These are phyloP conservation scores for Clarias platycephalus DNA, from an alignment of 2,797 vertebrate species.

Conservation along the genomic window DNA sequence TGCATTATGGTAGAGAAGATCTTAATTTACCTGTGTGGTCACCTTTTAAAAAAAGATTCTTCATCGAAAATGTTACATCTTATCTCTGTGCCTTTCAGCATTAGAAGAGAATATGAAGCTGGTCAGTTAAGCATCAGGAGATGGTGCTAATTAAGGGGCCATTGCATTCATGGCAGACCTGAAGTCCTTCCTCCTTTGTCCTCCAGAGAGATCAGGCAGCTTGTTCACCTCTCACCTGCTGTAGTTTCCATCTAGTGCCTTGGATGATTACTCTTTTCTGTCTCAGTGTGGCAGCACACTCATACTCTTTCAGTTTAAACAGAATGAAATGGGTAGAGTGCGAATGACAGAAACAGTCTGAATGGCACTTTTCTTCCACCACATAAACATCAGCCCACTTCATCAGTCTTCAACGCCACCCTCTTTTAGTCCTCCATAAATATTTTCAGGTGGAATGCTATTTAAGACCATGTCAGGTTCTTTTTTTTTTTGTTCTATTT, in stretches of 20 bases:
- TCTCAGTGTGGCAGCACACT: conserved; percentile 27
- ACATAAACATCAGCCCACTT: conserved; percentile 41
- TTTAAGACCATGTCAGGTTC: conserved; percentile 47
- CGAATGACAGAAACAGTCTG: conserved; percentile 36
- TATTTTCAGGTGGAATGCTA: conserved; percentile 55
- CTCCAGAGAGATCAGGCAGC: not conserved
- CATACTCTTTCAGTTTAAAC: conserved; percentile 30
- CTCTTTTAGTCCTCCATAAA: conserved; percentile 52
- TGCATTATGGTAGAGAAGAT: not conserved
- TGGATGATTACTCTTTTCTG: conserved; percentile 35
- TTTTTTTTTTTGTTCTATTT: conserved; percentile 46
- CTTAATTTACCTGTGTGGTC: too few species aligned
- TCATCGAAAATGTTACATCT: not conserved
- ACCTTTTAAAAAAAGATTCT: not conserved
- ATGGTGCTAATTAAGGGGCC: not conserved
- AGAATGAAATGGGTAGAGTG: conserved; percentile 23
- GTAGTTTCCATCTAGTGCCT: conserved; percentile 34
- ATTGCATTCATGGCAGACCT: conserved; percentile 8
- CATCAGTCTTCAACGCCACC: conserved; percentile 44
- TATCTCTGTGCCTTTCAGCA: not conserved
- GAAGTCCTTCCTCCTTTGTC: conserved; percentile 3
- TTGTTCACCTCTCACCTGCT: conserved; percentile 27
- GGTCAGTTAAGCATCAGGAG: not conserved
- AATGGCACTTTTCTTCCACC: conserved; percentile 38
- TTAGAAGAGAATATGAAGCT: not conserved